These are phyloP conservation scores for Chloropsis hardwickii DNA, from an alignment of 2,113 vertebrate genomes.

Conservation along the genomic window DNA sequence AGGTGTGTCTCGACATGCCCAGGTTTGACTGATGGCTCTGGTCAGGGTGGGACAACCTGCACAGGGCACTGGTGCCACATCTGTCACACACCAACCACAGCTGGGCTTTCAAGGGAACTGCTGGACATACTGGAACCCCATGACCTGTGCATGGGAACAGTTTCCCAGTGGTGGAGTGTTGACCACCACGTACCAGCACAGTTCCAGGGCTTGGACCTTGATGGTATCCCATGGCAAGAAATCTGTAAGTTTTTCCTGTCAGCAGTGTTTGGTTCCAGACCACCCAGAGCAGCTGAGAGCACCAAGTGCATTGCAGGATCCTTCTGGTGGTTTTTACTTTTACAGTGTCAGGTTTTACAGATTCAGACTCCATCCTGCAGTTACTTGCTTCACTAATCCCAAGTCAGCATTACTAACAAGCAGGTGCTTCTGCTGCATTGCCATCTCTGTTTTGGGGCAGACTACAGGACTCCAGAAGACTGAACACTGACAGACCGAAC, in stretches of 20 bases:
- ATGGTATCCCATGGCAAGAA: background rate
- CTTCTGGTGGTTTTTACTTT: background rate
- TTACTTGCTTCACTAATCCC: background rate
- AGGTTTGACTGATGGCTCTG: background rate
- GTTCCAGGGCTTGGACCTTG: background rate
- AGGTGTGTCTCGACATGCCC: background rate
- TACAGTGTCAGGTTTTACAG: background rate
- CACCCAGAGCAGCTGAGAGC: background rate
- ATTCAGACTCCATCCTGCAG: background rate
- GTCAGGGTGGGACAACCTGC: background rate
- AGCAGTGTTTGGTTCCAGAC: background rate
- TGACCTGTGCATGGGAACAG: background rate
- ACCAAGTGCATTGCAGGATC: background rate
- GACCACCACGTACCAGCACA: background rate
- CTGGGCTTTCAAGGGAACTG: background rate
- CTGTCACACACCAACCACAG: background rate
- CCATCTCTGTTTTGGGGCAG: background rate
- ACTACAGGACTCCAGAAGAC: background rate
- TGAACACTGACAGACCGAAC: background rate
- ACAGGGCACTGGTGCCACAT: background rate
- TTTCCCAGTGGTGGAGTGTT: background rate
- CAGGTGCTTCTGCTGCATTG: background rate
- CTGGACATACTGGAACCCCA: background rate
- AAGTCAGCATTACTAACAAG: fast-evolving
- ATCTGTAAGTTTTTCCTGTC: background rate